Conservation (phyloP, 2,888 invertebrate species). For the Caenorhabditis afra region DNA sequence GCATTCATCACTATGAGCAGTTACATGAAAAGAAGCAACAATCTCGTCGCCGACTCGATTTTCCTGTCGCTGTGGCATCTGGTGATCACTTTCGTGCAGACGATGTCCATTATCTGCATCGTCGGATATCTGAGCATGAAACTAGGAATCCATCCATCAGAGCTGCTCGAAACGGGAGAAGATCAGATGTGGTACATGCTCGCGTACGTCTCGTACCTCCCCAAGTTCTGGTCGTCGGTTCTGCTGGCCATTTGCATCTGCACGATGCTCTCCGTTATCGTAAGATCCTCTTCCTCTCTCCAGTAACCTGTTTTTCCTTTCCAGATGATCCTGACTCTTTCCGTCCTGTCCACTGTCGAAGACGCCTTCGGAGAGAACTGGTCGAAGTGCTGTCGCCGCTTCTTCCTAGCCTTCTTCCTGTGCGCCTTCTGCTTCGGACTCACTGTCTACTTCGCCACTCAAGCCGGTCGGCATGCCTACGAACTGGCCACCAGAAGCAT, state of each 20-base stretch:
- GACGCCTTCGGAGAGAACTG: constrained; percentile 78
- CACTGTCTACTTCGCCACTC: constrained; percentile 76
- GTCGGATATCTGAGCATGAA: constrained; percentile 73
- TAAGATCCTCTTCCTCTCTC: constrained; percentile 55
- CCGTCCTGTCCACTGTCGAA: constrained; percentile 77
- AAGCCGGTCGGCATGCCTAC: constrained; percentile 77
- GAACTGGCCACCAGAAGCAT: constrained; percentile 77
- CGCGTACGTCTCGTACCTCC: constrained; percentile 75
- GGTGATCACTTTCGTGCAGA: constrained; percentile 66
- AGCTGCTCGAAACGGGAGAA: constrained; percentile 75
- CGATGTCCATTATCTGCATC: constrained; percentile 72
- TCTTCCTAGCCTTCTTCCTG: constrained; percentile 76
- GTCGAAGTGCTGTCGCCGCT: constrained; percentile 78
- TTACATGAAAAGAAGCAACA: constrained; percentile 80
- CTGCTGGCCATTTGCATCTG: constrained; percentile 71
- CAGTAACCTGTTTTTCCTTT: constrained; percentile 36
- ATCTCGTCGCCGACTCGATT: constrained; percentile 78
- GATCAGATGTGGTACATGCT: constrained; percentile 77
- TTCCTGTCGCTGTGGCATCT: constrained; percentile 73
- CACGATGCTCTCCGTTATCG: constrained; percentile 75
- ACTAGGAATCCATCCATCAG: constrained; percentile 72
- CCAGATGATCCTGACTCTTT: constrained; percentile 77
- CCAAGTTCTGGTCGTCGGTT: constrained; percentile 76
- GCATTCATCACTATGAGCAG: constrained; percentile 80
- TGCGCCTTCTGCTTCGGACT: constrained; percentile 69